These are phyloP conservation scores for Egretta garzetta DNA, from an alignment of 2,113 vertebrate genomes.

Conservation along the genomic window DNA sequence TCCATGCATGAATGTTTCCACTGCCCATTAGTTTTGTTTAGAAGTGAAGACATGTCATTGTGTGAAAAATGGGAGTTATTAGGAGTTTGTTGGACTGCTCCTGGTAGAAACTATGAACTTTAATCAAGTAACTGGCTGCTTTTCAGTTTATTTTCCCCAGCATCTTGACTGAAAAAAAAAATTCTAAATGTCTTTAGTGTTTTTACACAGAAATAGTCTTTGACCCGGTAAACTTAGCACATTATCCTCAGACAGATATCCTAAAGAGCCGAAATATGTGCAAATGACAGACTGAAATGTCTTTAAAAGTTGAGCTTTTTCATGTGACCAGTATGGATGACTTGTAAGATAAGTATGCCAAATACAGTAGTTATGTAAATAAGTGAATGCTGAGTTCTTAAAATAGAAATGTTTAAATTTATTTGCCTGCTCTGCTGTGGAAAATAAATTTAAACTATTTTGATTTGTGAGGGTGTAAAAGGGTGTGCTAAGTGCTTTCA, in stretches of 20 bases:
- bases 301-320: background rate
- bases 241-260: background rate
- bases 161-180: background rate
- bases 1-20: background rate
- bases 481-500: background rate
- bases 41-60: constrained; percentile 33
- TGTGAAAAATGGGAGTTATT: constrained; percentile 63
- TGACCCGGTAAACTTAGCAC: background rate
- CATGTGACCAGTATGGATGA: background rate
- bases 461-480: background rate
- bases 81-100: constrained; percentile 10
- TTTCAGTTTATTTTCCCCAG: constrained; percentile 31
- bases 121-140: constrained; percentile 25
- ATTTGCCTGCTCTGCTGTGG: background rate
- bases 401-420: background rate
- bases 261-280: background rate
- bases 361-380: background rate
- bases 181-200: background rate
- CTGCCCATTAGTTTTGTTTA: constrained; percentile 68
- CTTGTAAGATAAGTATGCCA: background rate
- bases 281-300: background rate
- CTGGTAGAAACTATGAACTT: constrained; percentile 50
- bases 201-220: background rate
- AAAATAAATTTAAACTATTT: background rate
- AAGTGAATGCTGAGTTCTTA: background rate